Conservation (phyloP, 1,140 invertebrate species). For the Drepana arcuata region DNA sequence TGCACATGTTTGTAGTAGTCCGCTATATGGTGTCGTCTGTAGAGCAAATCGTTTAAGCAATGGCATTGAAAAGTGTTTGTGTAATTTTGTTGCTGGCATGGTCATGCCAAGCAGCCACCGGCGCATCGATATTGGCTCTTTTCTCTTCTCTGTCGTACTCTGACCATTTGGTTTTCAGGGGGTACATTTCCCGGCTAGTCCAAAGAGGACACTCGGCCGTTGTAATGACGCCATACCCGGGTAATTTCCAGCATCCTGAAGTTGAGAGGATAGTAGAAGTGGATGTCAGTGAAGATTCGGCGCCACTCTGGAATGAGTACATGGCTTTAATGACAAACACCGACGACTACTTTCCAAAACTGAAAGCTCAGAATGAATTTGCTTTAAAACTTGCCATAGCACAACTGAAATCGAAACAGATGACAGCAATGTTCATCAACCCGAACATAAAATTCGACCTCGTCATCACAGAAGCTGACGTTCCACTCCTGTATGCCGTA, state of each 20-base stretch:
- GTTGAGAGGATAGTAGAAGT: constrained; percentile 43
- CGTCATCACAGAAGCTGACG: constrained; percentile 58
- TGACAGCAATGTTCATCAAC: constrained; percentile 46
- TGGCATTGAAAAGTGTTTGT: constrained; percentile 23
- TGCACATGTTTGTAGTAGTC: too few species aligned
- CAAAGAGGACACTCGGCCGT: constrained; percentile 43
- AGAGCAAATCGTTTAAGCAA: too few species aligned
- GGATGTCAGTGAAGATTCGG: constrained; percentile 43
- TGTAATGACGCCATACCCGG: constrained; percentile 61
- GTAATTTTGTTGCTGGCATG: constrained; percentile 24
- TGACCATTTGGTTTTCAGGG: constrained; percentile 51
- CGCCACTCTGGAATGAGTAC: constrained; percentile 42
- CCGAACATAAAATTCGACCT: constrained; percentile 56
- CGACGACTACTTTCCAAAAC: constrained; percentile 40
- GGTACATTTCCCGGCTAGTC: constrained; percentile 38
- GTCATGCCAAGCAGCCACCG: constrained; percentile 21
- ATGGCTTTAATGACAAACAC: constrained; percentile 34
- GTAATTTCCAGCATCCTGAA: constrained; percentile 42
- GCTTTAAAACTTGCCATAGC: constrained; percentile 44
- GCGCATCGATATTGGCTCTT: constrained; percentile 49
- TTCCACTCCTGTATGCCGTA: constrained; percentile 50
- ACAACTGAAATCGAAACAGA: constrained; percentile 49
- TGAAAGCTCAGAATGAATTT: constrained; percentile 38
- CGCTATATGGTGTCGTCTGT: too few species aligned
- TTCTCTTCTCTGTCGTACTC: constrained; percentile 56